A percentile compares a stretch with the other conserved stretches of the same genome.
Evolutionary conservation across 1,140 invertebrate genomes (phyloP).

Genomic region (Rhopalosiphum maidis): DNA sequence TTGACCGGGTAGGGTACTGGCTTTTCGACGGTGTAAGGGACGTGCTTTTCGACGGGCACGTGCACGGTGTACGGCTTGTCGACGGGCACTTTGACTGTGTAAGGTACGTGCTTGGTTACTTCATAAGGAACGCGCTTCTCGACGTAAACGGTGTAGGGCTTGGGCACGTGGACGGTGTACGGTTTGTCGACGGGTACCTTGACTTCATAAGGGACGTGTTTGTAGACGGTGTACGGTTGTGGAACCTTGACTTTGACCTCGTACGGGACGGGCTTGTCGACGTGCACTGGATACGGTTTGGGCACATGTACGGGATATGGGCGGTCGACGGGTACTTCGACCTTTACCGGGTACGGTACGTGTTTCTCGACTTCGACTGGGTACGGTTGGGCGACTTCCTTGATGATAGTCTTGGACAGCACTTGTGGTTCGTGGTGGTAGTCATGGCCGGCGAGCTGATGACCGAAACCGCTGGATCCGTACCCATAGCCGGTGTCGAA

Average conservation of each 20-base stretch:
- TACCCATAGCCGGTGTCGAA: not conserved
- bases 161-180: constrained; percentile 38
- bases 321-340: constrained; percentile 58
- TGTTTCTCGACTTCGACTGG: constrained; percentile 57
- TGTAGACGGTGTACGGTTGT: constrained; percentile 11
- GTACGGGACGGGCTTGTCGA: constrained; percentile 69
- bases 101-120: constrained; percentile 76
- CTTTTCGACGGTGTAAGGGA: constrained; percentile 66
- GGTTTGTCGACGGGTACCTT: constrained; percentile 40
- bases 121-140: constrained; percentile 68
- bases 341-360: constrained; percentile 58
- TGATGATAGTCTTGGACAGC: constrained; percentile 58
- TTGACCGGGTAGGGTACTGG: constrained; percentile 54
- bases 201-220: constrained; percentile 21
- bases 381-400: constrained; percentile 59
- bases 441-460: constrained; percentile 20
- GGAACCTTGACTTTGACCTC: constrained; percentile 50
- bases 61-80: constrained; percentile 65
- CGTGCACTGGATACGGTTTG: constrained; percentile 62
- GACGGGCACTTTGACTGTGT: constrained; percentile 67
- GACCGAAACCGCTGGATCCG: not conserved
- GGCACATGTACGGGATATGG: constrained; percentile 61
- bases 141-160: constrained; percentile 72
- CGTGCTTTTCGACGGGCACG: constrained; percentile 71
- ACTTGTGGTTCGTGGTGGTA: constrained; percentile 51